Evolutionary conservation across 2,888 invertebrate genomes (phyloP), one percentile per base, ranked within the genome.

Genomic region (Agonopterix arenella): DNA sequence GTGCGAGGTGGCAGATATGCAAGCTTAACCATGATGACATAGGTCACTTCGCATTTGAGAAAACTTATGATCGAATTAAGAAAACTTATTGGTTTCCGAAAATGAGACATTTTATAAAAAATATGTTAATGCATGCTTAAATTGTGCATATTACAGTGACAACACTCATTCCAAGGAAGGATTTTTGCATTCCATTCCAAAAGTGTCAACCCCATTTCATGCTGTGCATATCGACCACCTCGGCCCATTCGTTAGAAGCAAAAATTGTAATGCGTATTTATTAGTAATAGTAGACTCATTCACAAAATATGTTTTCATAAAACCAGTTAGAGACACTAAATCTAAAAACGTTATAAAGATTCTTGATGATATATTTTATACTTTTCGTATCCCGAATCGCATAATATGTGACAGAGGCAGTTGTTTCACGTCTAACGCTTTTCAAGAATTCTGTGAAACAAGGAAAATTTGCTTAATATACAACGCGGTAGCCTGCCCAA

Each of bases 271-370:
- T 45, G 4, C 10, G 1, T 46, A 46, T 13, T 38, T 46, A 8
- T 28, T 46, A 5, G 46, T 44, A 57, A 57, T n/a, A 58, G n/a
- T n/a, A n/a, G n/a, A n/a, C n/a, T n/a, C n/a, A n/a, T n/a, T n/a
- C n/a, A n/a, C n/a, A n/a, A n/a, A 59, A 49, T 60, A 48, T 46
- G 52, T 59, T 37, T 54, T 47, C 36, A 48, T 57, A 11, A 58
- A 55, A 47, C 43, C 56, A 0, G 57, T 60, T 3, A 55, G 51
- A 40, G 51, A 46, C n/a, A 42, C 43, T 0, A 50, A 42, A 13
- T 42, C 46, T 1, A 28, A 41, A 18, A 46, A 45, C 10, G 37
- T 46, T 1, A 50, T 49, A 7, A 49, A 45, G 10, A n/a, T n/a
- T n/a, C n/a, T n/a, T n/a, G n/a, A n/a, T n/a, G n/a, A n/a, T n/a